Percentiles rank a stretch among this genome's conserved stretches.
Evolutionary conservation across 2,113 vertebrate species (phyloP).

Genomic region (Myiozetetes cayanensis): DNA sequence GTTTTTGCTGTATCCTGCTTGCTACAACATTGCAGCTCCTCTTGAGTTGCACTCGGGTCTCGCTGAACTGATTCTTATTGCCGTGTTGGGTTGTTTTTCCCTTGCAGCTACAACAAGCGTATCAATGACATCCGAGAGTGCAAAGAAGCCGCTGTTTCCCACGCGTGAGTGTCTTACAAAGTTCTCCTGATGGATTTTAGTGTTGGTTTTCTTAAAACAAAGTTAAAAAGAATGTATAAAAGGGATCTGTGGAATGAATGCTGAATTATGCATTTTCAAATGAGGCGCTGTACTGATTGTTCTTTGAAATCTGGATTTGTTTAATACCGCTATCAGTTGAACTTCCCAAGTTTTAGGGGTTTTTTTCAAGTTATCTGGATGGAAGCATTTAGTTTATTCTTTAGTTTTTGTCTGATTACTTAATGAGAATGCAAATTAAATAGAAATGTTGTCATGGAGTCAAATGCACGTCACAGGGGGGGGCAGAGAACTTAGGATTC

Average conservation of each 20-base stretch:
- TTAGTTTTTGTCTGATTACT: neutral
- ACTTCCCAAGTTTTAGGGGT: neutral
- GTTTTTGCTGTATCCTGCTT: neutral
- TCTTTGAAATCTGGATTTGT: neutral
- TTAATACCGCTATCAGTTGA: fast-evolving
- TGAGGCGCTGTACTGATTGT: neutral
- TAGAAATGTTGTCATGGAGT: neutral
- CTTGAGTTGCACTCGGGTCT: neutral
- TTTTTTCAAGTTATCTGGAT: neutral
- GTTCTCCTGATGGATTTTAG: neutral
- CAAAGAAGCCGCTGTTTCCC: slow-evolving; percentile 95
- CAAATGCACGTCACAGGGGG: neutral
- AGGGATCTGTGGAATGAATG: neutral
- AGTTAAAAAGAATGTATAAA: neutral
- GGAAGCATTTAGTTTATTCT: neutral
- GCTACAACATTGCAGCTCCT: neutral
- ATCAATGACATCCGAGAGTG: slow-evolving; percentile 98
- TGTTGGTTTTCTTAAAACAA: neutral
- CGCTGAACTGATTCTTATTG: neutral
- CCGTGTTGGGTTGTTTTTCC: neutral
- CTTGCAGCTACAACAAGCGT: slow-evolving; percentile 94
- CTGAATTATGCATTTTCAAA: neutral
- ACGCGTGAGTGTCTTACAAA: slow-evolving; percentile 82
- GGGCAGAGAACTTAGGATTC: neutral
- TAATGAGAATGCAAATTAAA: neutral